These are phyloP conservation scores for Poecilus cupreus DNA, from an alignment of 2,888 invertebrate species.

Conservation along the genomic window DNA sequence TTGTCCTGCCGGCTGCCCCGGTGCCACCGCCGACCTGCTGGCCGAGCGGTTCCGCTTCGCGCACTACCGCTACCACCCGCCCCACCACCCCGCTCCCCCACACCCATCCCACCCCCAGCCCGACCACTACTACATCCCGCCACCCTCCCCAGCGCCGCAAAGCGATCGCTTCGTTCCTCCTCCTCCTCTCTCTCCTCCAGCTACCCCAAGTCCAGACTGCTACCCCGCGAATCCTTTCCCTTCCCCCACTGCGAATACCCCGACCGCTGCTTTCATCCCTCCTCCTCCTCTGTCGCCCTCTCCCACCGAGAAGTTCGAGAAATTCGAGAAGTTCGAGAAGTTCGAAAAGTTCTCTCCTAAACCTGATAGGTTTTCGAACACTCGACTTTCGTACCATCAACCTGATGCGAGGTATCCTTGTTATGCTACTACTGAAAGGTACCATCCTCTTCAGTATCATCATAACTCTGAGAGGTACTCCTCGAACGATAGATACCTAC, in stretches of 20 bases:
- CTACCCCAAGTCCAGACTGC: too few species aligned
- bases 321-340: too few species aligned
- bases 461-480: slow-evolving; percentile 64
- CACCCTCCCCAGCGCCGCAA: slow-evolving; percentile 76
- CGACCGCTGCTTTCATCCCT: slow-evolving; percentile 76
- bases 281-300: slow-evolving; percentile 71
- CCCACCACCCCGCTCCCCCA: too few species aligned
- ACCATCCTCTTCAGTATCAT: slow-evolving; percentile 55
- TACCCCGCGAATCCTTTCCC: too few species aligned
- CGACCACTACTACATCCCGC: slow-evolving; percentile 72
- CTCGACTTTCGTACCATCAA: slow-evolving; percentile 66
- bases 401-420: slow-evolving; percentile 60
- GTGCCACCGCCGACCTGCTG: slow-evolving; percentile 56
- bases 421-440: slow-evolving; percentile 62
- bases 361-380: slow-evolving; percentile 62
- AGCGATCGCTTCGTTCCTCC: slow-evolving; percentile 75
- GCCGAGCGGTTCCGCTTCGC: background rate
- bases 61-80: slow-evolving; percentile 37
- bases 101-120: slow-evolving; percentile 13
- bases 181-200: slow-evolving; percentile 79
- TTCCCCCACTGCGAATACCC: slow-evolving; percentile 74
- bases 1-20: slow-evolving; percentile 62
- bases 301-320: slow-evolving; percentile 68
- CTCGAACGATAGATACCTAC: slow-evolving; percentile 76
- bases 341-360: slow-evolving; percentile 65